Base-by-base conservation (phyloP, 2,113 vertebrate species). In the Motacilla alba region DNA sequence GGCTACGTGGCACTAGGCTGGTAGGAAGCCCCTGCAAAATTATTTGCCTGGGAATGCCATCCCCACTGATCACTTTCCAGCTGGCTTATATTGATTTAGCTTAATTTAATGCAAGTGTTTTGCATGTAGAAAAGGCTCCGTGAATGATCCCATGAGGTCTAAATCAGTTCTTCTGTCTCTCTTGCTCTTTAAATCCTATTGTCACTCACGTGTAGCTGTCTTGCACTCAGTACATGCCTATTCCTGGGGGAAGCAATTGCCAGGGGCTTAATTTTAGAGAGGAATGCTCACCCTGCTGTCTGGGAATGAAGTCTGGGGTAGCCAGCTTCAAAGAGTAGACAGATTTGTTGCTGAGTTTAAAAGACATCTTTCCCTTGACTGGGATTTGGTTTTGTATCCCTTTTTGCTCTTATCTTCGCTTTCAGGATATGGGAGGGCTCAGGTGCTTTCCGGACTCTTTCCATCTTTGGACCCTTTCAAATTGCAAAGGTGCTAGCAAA, bases 81-180 rank as follows among this genome's bases (percentile, higher is more conserved):
- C 69, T 95, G 94, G 76, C 66, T 90, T 87, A 66, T 95, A 93
- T 79, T 93, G 94, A 84, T 95, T 91, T 79, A 87, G 46, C 59
- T 92, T 93, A 90, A 96, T 95, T 94, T 90, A 92, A 15, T 89
- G 73, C 92, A 94, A 96, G 88, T 89, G 89, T 84, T 97, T 84
- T 93, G 64, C 66, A 69, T 94, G 83, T 91, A 89, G 81, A 73
- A 88, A 87, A 87, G 76, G 62, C 90, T 84, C 62, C 0, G 1
- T 72, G 66, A 84, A 79, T 22, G 58, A 93, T 95, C 93, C 91
- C 94, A 96, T 94, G 92, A 89, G 58, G 53, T 78, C 90, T 96
- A 92, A 95, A 94, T 90, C 83, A 75, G 80, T 83, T 95, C 76
- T 66, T 75, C 90, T 92, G 41, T 90, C 49, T 92, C 53, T 91